Conservation (phyloP, 2,113 vertebrate species). For the Bagarius yarrelli region DNA sequence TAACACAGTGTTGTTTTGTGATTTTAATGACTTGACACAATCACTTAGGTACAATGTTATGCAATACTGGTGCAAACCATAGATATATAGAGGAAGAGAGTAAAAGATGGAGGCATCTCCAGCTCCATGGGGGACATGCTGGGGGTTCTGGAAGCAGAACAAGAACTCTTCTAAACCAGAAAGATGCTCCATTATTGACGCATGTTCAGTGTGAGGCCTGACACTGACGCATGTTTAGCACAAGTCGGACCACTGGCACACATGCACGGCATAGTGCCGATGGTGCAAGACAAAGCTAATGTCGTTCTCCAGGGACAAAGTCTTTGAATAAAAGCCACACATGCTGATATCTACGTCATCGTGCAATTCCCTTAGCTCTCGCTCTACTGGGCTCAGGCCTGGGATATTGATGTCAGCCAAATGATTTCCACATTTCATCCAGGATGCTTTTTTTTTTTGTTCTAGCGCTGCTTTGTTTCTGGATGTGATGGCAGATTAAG, state of each 20-base stretch:
- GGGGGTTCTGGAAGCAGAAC: slow-evolving; percentile 18
- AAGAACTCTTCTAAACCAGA: slow-evolving; percentile 35
- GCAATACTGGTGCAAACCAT: not conserved
- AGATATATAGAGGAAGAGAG: not conserved
- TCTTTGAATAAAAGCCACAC: slow-evolving; percentile 31
- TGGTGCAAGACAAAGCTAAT: slow-evolving; percentile 41
- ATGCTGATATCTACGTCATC: slow-evolving; percentile 39
- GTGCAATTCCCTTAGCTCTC: slow-evolving; percentile 52
- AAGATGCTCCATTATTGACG: slow-evolving; percentile 52
- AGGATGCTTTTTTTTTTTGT: slow-evolving; percentile 43
- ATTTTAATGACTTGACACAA: not conserved
- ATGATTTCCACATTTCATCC: slow-evolving; percentile 65
- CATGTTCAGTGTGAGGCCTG: slow-evolving; percentile 31
- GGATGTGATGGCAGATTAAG: slow-evolving; percentile 32
- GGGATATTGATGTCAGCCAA: slow-evolving; percentile 44
- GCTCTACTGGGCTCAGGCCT: slow-evolving; percentile 56
- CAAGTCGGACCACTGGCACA: slow-evolving; percentile 29
- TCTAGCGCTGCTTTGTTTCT: slow-evolving; percentile 39
- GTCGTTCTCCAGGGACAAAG: slow-evolving; percentile 47
- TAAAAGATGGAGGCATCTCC: not conserved
- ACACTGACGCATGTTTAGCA: slow-evolving; percentile 47
- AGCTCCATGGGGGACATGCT: not conserved
- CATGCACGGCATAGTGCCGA: slow-evolving; percentile 17
- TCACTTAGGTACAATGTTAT: slow-evolving; percentile 4
- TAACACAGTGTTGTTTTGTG: not conserved